Conservation (phyloP, 1,140 invertebrate genomes). For the Helicoverpa armigera region DNA sequence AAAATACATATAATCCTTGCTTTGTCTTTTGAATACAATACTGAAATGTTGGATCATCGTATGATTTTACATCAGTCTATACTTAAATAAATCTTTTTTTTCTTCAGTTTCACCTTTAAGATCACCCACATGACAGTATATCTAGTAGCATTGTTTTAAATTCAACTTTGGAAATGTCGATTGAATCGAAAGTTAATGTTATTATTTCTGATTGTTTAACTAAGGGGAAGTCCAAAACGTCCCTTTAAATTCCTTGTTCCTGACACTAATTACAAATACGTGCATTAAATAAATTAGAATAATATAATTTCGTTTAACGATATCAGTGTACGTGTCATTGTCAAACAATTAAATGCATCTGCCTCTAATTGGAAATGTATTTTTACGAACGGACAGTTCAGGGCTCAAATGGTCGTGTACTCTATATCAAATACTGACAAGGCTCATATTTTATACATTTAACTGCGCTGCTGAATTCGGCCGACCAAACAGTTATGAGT, state of each 20-base stretch:
- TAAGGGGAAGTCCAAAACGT: too few relatives aligned
- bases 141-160: too few relatives aligned
- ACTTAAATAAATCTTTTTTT: too few relatives aligned
- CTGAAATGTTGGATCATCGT: not conserved
- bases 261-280: slow-evolving; percentile 9
- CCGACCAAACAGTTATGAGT: slow-evolving; percentile 67
- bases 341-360: slow-evolving; percentile 45
- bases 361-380: slow-evolving; percentile 60
- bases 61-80: too few relatives aligned
- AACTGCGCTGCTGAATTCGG: slow-evolving; percentile 62
- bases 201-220: not conserved
- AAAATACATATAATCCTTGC: too few relatives aligned
- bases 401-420: slow-evolving; percentile 21
- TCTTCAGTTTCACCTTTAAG: too few relatives aligned
- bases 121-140: too few relatives aligned
- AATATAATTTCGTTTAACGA: not conserved
- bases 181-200: not conserved
- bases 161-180: too few relatives aligned
- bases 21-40: too few relatives aligned
- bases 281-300: slow-evolving; percentile 11
- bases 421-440: slow-evolving; percentile 58
- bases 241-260: too few relatives aligned
- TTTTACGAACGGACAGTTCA: slow-evolving; percentile 58
- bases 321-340: slow-evolving; percentile 16
- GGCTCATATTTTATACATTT: slow-evolving; percentile 72